These are phyloP conservation scores for Acanthis flammea DNA, from an alignment of 2,797 vertebrate species.

Conservation along the genomic window DNA sequence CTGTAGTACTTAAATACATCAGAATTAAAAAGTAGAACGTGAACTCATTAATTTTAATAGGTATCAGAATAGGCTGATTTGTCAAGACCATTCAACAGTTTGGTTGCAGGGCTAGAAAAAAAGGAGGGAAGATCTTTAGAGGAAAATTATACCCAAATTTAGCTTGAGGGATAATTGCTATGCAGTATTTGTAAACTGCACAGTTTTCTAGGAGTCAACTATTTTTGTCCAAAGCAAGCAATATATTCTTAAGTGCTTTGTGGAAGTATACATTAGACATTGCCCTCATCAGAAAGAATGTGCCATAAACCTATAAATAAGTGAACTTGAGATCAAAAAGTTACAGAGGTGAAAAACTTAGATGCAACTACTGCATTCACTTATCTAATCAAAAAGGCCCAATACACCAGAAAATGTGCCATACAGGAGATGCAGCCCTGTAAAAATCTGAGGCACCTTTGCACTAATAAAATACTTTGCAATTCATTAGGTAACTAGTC, in stretches of 20 bases:
- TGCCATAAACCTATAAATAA: background rate
- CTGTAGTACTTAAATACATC: background rate
- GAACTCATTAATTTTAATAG: background rate
- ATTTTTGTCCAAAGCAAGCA: background rate
- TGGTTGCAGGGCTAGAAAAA: background rate
- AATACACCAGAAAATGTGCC: background rate
- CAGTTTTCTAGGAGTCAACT: background rate
- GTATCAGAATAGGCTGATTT: background rate
- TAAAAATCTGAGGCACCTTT: background rate
- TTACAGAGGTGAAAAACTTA: background rate
- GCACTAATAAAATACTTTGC: background rate
- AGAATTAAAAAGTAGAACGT: background rate
- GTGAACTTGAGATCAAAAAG: background rate
- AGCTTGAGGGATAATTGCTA: background rate
- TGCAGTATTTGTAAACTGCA: background rate
- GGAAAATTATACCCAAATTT: background rate
- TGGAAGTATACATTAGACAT: background rate
- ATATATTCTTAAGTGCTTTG: background rate
- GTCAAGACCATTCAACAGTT: background rate
- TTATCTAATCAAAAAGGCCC: background rate
- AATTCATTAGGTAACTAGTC: background rate
- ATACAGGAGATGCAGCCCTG: background rate
- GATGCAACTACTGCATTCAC: rapidly evolving
- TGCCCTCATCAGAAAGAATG: background rate
- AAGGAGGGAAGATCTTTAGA: background rate